Percentiles rank a stretch among this genome's conserved stretches.
Evolutionary conservation across 1,140 invertebrate species (phyloP).

Genomic region (Cydia strobilella): DNA sequence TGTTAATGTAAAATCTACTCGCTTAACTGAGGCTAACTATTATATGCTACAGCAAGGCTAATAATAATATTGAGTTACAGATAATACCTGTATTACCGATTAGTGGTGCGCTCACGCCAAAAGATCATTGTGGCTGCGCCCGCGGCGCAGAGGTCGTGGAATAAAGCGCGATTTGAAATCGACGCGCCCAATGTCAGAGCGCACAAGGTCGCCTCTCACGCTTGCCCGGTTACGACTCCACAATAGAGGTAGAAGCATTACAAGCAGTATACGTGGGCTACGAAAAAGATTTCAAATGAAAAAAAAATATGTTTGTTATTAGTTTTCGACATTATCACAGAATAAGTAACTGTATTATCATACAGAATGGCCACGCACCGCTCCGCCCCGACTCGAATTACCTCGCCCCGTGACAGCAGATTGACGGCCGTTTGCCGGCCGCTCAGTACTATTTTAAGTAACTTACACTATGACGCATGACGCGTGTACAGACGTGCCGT

Average conservation of each 20-base stretch:
- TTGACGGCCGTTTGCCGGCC: too few relatives aligned
- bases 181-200: conserved; percentile 58
- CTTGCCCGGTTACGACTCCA: conserved; percentile 42
- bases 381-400: too few relatives aligned
- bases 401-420: too few relatives aligned
- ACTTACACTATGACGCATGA: too few relatives aligned
- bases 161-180: conserved; percentile 61
- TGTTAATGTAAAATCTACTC: too few relatives aligned
- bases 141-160: conserved; percentile 39
- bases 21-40: not conserved
- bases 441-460: too few relatives aligned
- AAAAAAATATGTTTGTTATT: too few relatives aligned
- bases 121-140: conserved; percentile 34
- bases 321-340: not conserved
- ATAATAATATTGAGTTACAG: conserved; percentile 10
- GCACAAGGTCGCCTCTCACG: conserved; percentile 63
- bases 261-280: not conserved
- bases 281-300: too few relatives aligned
- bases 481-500: too few relatives aligned
- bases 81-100: conserved; percentile 16
- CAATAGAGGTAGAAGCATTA: not conserved
- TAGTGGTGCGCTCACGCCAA: conserved; percentile 29
- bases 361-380: too few relatives aligned
- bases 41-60: conserved; percentile 1
- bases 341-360: too few relatives aligned